Conservation (phyloP, 2,113 vertebrate genomes). For the Ageneiosus marmoratus region DNA sequence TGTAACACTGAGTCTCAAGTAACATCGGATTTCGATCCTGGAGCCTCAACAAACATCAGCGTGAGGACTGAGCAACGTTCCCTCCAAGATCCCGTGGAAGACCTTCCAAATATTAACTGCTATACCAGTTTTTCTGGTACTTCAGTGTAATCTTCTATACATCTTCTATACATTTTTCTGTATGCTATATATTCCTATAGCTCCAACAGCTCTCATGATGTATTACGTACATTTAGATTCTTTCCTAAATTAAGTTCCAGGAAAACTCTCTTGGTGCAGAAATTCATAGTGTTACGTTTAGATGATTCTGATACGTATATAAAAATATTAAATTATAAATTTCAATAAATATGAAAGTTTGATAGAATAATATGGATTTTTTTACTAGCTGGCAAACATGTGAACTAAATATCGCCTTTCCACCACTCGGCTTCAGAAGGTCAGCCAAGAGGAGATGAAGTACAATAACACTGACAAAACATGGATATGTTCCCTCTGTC, state of each 20-base stretch:
- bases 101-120: no score
- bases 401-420: not conserved
- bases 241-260: not conserved
- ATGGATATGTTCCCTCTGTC: not conserved
- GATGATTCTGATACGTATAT: not conserved
- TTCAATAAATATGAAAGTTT: not conserved
- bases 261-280: not conserved
- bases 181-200: no score
- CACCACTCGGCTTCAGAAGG: not conserved
- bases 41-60: no score
- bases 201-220: not conserved
- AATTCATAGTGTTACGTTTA: no score
- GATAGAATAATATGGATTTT: not conserved
- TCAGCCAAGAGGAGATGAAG: not conserved
- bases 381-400: not conserved
- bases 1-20: no score
- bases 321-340: no score
- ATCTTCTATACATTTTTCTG: no score
- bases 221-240: not conserved
- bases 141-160: no score
- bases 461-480: constrained; percentile 24
- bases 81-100: no score
- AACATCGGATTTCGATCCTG: no score
- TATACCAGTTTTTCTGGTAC: no score
- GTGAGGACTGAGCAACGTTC: no score